These are phyloP conservation scores for Cathartes aura DNA, from an alignment of 2,113 vertebrate genomes.

Conservation along the genomic window DNA sequence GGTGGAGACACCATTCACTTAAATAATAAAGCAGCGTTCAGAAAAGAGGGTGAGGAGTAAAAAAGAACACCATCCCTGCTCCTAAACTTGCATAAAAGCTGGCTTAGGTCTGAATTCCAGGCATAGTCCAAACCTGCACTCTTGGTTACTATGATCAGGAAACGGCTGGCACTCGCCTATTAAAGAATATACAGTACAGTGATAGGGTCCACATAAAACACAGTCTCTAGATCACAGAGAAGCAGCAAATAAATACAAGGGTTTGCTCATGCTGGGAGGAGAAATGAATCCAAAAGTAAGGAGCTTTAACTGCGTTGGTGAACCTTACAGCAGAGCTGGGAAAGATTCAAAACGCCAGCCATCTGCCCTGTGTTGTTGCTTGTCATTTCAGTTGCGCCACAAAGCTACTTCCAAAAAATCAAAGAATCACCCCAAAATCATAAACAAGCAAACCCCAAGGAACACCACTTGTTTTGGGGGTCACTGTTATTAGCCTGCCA, in stretches of 20 bases:
- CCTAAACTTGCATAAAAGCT: not conserved
- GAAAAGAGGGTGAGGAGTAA: not conserved
- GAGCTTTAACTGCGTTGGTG: not conserved
- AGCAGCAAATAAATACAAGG: not conserved
- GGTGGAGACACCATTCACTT: not conserved
- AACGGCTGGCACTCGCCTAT: not conserved
- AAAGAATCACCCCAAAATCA: not conserved
- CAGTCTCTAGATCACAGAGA: not conserved
- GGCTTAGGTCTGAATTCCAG: not conserved
- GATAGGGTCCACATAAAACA: not conserved
- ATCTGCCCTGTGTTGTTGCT: fast-evolving
- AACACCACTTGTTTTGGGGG: not conserved
- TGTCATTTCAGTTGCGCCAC: not conserved
- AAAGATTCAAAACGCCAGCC: not conserved
- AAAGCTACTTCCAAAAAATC: not conserved
- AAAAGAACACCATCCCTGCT: not conserved
- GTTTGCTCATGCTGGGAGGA: not conserved
- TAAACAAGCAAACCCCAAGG: not conserved
- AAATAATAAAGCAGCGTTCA: not conserved
- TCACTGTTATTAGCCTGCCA: not conserved
- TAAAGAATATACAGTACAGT: not conserved
- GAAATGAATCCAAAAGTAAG: not conserved
- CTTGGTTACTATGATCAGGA: not conserved
- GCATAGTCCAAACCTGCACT: not conserved
- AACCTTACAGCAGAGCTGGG: not conserved